phyloP scores from a whole-genome alignment of 1,140 invertebrate genomes.

The Drosophila bifasciata region DNA sequence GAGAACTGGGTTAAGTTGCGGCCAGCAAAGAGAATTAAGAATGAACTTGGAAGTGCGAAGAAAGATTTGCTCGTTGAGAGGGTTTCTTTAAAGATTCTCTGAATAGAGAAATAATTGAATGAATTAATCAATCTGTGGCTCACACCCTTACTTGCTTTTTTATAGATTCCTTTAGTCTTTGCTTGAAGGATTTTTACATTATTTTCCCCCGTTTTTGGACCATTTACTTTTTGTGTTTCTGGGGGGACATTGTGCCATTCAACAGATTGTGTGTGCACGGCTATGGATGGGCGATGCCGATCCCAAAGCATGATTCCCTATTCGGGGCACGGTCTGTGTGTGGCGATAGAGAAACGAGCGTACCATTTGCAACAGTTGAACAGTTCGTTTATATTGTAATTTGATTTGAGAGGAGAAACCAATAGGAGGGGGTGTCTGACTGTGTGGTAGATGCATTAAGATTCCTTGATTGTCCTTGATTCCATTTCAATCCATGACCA shows the following conservation, averaged over 20 bases:
- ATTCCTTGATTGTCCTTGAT: neutral
- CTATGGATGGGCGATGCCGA: constrained; percentile 1
- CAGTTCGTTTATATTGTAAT: constrained; percentile 61
- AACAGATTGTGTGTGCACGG: constrained; percentile 23
- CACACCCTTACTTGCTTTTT: no score
- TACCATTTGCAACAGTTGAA: constrained; percentile 62
- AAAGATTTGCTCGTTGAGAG: no score
- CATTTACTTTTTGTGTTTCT: constrained; percentile 26
- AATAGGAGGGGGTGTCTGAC: neutral
- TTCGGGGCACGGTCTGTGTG: constrained; percentile 15
- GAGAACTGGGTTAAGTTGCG: constrained; percentile 1
- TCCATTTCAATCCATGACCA: neutral
- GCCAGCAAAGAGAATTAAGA: no score
- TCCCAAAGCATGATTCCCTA: constrained; percentile 12
- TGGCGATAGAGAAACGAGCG: neutral
- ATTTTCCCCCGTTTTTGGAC: constrained; percentile 12
- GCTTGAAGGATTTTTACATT: neutral
- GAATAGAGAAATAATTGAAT: no score
- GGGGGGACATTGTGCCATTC: constrained; percentile 16
- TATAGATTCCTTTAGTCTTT: neutral
- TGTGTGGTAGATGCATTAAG: constrained; percentile 41
- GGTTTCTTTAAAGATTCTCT: no score
- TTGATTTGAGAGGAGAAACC: constrained; percentile 39
- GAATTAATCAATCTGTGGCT: no score
- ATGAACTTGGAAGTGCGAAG: no score